These are phyloP conservation scores for Aplochiton taeniatus DNA, from an alignment of 2,797 vertebrate species.

Conservation along the genomic window DNA sequence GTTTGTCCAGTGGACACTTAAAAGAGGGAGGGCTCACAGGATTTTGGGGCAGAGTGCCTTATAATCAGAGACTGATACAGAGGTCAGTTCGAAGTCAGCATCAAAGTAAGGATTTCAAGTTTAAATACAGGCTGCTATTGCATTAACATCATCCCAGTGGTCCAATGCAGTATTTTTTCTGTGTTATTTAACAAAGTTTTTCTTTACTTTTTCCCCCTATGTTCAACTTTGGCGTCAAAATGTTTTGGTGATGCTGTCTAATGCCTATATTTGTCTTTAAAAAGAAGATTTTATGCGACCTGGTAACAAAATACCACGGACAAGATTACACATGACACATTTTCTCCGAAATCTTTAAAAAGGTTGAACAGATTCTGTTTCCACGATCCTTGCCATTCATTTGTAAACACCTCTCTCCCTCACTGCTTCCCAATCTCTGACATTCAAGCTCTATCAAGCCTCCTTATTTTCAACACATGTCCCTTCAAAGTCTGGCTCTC, in stretches of 20 bases:
- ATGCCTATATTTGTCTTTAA: no score
- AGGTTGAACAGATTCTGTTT: constrained; percentile 27
- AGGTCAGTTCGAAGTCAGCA: constrained; percentile 33
- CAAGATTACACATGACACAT: constrained; percentile 23
- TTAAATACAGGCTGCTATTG: constrained; percentile 64
- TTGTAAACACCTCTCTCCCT: constrained; percentile 7
- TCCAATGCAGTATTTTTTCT: not conserved
- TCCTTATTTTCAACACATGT: constrained; percentile 1
- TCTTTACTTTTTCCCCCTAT: no score
- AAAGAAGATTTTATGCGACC: not conserved
- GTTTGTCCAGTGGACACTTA: constrained; percentile 32
- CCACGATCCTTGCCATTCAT: constrained; percentile 31
- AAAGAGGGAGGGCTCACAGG: constrained; percentile 25
- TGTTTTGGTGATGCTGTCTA: no score
- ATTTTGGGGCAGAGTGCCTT: constrained; percentile 76
- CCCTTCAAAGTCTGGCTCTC: constrained; percentile 13
- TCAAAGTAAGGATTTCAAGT: constrained; percentile 24
- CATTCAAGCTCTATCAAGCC: constrained; percentile 21
- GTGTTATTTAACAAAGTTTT: not conserved
- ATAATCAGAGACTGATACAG: constrained; percentile 52
- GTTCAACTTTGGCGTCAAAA: no score
- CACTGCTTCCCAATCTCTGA: constrained; percentile 30
- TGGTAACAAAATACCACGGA: constrained; percentile 3
- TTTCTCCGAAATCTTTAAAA: constrained; percentile 12
- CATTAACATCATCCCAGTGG: constrained; percentile 8